Percentiles rank a stretch among this genome's conserved stretches.
These are phyloP conservation scores for Ceyx cyanopectus DNA, from an alignment of 2,113 vertebrate species.

Conservation along the genomic window DNA sequence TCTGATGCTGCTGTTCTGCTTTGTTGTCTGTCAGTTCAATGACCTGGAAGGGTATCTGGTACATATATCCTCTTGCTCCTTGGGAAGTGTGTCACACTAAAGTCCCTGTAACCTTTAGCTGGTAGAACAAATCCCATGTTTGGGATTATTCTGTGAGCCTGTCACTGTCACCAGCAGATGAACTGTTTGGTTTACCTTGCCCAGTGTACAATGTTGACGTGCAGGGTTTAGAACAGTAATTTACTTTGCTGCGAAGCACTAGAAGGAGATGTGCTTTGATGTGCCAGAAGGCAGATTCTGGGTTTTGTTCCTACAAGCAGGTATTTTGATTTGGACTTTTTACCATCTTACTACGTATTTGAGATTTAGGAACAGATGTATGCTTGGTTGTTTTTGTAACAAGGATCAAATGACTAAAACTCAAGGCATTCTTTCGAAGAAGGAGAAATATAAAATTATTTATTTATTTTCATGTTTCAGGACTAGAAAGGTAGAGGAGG, in stretches of 20 bases:
- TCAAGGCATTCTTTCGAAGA: neutral
- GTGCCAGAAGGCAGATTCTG: neutral
- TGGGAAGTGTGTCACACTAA: neutral
- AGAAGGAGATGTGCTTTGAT: neutral
- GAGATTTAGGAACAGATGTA: neutral
- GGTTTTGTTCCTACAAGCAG: neutral
- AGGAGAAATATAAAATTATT: neutral
- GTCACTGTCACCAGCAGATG: neutral
- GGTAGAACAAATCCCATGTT: neutral
- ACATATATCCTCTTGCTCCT: neutral
- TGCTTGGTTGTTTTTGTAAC: neutral
- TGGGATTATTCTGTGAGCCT: neutral
- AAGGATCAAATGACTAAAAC: neutral
- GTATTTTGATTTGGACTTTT: neutral
- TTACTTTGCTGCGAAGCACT: neutral
- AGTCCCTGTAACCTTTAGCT: neutral
- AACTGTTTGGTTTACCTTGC: neutral
- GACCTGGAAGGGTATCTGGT: neutral
- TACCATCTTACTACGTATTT: neutral
- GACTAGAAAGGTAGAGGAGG: neutral
- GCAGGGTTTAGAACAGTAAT: neutral
- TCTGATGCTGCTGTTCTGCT: neutral
- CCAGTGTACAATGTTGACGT: neutral
- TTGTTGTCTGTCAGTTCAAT: neutral
- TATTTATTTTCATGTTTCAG: neutral